phyloP scores from a whole-genome alignment of 2,797 vertebrate species.

The Hypotaenidia philippensis region DNA sequence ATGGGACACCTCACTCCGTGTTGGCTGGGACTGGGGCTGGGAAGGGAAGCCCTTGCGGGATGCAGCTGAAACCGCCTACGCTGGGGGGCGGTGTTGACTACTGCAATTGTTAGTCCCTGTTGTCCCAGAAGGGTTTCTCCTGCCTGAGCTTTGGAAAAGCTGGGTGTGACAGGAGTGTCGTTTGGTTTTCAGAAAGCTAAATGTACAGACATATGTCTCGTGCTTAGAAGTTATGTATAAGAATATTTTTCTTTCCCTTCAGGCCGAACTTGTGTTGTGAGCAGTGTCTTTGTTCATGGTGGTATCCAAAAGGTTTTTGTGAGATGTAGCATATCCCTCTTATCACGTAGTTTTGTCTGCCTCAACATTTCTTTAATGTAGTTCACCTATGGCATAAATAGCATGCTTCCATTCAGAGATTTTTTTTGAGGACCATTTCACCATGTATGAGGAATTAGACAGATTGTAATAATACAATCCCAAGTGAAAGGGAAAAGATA shows the following conservation, averaged over 20 bases:
- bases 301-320: not conserved
- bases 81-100: conserved; percentile 59
- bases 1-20: not conserved
- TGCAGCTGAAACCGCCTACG: not conserved
- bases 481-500: not conserved
- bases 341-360: not conserved
- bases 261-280: not conserved
- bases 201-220: not conserved
- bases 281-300: not conserved
- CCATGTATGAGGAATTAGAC: not conserved
- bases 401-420: not conserved
- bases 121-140: not conserved
- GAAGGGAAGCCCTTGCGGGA: not conserved
- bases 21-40: not conserved
- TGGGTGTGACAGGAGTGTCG: rapidly evolving
- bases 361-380: not conserved
- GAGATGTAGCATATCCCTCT: not conserved
- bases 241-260: not conserved
- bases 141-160: not conserved
- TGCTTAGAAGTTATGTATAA: not conserved
- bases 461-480: not conserved
- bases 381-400: not conserved
- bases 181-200: not conserved
- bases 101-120: not conserved
- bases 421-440: not conserved